Percentiles rank a stretch among this genome's conserved stretches.
Evolutionary conservation across 2,113 vertebrate species (phyloP).

Genomic region (Fulica atra): DNA sequence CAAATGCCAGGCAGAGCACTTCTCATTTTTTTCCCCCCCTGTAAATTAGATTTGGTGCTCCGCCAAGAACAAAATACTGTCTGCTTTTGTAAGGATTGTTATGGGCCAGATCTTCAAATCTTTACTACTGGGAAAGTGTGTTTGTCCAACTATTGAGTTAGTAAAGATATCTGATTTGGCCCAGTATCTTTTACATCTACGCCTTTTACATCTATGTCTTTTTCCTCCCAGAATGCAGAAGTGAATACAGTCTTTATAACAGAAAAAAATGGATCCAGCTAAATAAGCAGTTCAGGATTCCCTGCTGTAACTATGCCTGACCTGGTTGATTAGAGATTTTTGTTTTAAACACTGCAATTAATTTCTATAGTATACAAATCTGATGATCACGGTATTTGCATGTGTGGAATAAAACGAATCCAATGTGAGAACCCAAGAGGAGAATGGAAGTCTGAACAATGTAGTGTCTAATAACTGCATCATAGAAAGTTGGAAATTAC

Average conservation of each 20-base stretch:
- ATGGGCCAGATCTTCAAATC: conserved; percentile 37
- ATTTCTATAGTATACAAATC: background rate
- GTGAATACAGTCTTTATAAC: background rate
- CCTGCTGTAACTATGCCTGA: background rate
- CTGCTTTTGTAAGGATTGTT: conserved; percentile 6
- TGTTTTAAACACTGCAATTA: background rate
- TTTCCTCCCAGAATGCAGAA: background rate
- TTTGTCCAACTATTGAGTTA: conserved; percentile 32
- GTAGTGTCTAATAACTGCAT: background rate
- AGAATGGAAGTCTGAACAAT: background rate
- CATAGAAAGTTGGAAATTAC: background rate
- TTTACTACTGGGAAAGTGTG: conserved; percentile 6
- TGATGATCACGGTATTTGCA: background rate
- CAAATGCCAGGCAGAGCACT: background rate
- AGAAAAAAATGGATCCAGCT: background rate
- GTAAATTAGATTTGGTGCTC: conserved; percentile 50
- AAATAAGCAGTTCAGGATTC: background rate
- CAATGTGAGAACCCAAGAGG: background rate
- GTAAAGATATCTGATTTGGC: conserved; percentile 31
- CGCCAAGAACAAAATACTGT: conserved; percentile 10
- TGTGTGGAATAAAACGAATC: background rate
- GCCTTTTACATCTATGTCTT: background rate
- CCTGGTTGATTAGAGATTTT: background rate
- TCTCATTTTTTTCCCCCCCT: background rate
- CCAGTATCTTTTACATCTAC: background rate